These are phyloP conservation scores for Piaya cayana DNA, from an alignment of 2,113 vertebrate genomes.

Conservation along the genomic window DNA sequence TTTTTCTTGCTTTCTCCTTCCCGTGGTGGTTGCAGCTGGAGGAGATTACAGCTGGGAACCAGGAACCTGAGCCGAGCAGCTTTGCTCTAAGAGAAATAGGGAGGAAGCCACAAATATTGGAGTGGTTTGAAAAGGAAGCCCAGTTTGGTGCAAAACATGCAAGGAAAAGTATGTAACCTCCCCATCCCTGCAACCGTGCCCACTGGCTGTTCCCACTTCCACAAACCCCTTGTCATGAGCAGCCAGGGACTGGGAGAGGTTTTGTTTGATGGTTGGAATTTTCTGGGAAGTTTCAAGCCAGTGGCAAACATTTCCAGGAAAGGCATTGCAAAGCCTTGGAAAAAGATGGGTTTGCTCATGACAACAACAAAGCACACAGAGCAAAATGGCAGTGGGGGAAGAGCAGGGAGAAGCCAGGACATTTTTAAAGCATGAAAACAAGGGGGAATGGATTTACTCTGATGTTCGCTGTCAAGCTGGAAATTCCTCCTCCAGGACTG, in stretches of 20 bases:
- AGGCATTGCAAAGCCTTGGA: background rate
- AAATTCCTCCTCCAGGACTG: background rate
- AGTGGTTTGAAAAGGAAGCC: background rate
- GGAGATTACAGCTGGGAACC: background rate
- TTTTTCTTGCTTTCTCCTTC: background rate
- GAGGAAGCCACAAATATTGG: background rate
- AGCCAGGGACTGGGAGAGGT: accelerated
- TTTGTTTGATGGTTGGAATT: background rate
- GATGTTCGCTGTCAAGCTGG: background rate
- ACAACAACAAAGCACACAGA: background rate
- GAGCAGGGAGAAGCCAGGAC: background rate
- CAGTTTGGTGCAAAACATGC: background rate
- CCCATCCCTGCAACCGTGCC: background rate
- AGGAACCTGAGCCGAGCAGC: background rate
- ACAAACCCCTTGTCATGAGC: background rate
- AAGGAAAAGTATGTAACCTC: background rate
- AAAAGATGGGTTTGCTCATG: background rate
- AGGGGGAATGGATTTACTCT: background rate
- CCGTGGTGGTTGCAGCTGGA: background rate
- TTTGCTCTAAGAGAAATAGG: background rate
- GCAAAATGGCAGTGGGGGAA: background rate
- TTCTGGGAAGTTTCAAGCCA: slow-evolving; percentile 16
- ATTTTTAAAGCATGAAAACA: background rate
- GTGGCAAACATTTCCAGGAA: slow-evolving; percentile 23
- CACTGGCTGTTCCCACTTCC: background rate